These are phyloP conservation scores for Yponomeuta evonymella DNA, from an alignment of 2,888 invertebrate genomes.

Conservation along the genomic window DNA sequence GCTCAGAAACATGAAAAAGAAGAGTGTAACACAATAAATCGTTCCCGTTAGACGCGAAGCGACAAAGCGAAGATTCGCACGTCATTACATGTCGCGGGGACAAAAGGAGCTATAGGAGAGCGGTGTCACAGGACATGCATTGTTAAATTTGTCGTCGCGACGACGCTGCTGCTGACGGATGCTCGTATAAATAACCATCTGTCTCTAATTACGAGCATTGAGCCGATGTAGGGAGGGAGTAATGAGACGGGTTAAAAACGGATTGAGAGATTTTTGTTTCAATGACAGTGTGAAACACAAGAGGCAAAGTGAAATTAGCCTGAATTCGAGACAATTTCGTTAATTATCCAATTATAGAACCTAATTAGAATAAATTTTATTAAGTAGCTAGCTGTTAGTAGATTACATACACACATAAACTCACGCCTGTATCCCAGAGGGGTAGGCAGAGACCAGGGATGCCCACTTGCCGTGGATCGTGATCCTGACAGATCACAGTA, in stretches of 20 bases:
- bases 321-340: too few species aligned
- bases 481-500: too few species aligned
- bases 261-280: background rate
- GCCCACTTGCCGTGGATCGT: too few species aligned
- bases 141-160: slow-evolving; percentile 68
- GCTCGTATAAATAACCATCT: slow-evolving; percentile 57
- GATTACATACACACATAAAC: too few species aligned
- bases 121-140: slow-evolving; percentile 34
- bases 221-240: background rate
- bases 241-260: background rate
- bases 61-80: slow-evolving; percentile 58
- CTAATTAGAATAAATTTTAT: too few species aligned
- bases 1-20: slow-evolving; percentile 33
- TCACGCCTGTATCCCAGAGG: too few species aligned
- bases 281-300: background rate
- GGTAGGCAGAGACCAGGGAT: too few species aligned
- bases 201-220: slow-evolving; percentile 16
- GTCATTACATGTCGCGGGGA: slow-evolving; percentile 48
- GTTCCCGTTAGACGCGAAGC: slow-evolving; percentile 37
- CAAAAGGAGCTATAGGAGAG: slow-evolving; percentile 11
- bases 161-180: slow-evolving; percentile 54
- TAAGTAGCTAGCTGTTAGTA: too few species aligned
- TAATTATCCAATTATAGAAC: too few species aligned
- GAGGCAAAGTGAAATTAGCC: too few species aligned
- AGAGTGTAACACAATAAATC: slow-evolving; percentile 52